phyloP scores from a whole-genome alignment of 2,113 vertebrate species.

The Colistium nudipinnis region DNA sequence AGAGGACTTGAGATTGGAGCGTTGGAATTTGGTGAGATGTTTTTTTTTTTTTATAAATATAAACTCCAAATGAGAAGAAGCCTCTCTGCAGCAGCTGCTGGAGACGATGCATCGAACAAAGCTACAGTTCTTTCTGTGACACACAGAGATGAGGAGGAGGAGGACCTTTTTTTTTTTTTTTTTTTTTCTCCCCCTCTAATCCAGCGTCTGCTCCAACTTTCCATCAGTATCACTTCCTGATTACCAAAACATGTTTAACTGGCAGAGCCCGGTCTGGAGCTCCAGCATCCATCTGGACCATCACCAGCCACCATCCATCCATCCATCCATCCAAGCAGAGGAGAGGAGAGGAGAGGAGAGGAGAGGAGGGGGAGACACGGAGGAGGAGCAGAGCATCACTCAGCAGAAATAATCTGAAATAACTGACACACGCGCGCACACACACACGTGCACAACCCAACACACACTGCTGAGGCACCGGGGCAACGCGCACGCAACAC shows the following conservation, averaged over 20 bases:
- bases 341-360: conserved; percentile 23
- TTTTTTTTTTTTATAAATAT: no score
- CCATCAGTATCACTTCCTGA: conserved; percentile 41
- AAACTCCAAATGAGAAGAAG: no score
- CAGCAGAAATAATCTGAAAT: conserved; percentile 68
- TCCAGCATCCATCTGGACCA: conserved; percentile 57
- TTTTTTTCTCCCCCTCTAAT: conserved; percentile 3
- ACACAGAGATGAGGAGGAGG: background rate
- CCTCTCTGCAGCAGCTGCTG: conserved; percentile 11
- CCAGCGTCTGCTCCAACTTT: conserved; percentile 38
- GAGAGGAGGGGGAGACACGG: conserved; percentile 31
- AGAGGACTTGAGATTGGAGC: no score
- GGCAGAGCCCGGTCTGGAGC: conserved; percentile 26
- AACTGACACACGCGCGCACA: conserved; percentile 22
- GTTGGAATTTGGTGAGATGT: no score
- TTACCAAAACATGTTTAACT: conserved; percentile 46
- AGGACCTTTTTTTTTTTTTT: background rate
- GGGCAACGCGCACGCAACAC: conserved; percentile 41
- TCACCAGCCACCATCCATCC: conserved; percentile 41
- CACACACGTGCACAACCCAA: background rate
- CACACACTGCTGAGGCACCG: conserved; percentile 57
- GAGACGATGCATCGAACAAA: conserved; percentile 12
- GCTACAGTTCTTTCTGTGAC: conserved; percentile 18
- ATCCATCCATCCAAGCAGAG: conserved; percentile 38
- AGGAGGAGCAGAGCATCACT: conserved; percentile 55